Base-by-base conservation (phyloP, 2,797 vertebrate species). In the Atherinosoma microstoma region DNA sequence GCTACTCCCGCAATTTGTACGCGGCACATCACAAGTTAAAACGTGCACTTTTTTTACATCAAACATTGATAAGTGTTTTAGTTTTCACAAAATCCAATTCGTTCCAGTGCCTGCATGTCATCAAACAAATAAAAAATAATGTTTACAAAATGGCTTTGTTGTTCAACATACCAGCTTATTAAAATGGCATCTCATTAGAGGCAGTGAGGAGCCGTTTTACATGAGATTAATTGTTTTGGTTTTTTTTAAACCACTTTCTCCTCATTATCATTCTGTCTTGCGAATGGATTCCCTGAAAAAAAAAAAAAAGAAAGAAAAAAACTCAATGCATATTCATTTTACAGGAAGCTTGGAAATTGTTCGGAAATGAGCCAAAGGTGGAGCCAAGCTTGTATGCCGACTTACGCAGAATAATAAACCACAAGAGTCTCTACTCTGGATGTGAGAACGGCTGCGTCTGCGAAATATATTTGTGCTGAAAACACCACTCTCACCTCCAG, bases 221-320 rank as follows among this genome's bases (percentile, higher is more conserved):
- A 89, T 81, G 78, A 94, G 91, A 94, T 94, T 94, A 94, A 94
- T 94, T 92, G 84, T 34, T 35, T 45, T n/a, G 18, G 18, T 78
- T 78, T 78, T 91, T 85, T 91, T 89, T 49, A 84, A 84, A 91
- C 84, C 84, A 86, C 86, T 93, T 94, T 93, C 88, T 94, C 92
- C 91, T 94, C 90, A 93, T 95, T 94, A 93, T 93, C 91, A 90
- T 93, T 91, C 92, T 82, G 90, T 92, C 87, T 87, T 84, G 91
- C 89, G 91, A 92, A 94, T 93, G 87, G 88, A 92, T 94, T 91
- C 88, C 78, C 82, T 76, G 87, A 84, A 67, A 84, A 77, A 38
- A 42, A 42, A 18, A 42, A 18, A 18, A 18, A 6, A 42, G 4
- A 18, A 18, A 18, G 5, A 15, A 40, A 40, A 35, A 40, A 36